These are phyloP conservation scores for Prosapia bicincta DNA, from an alignment of 2,888 invertebrate genomes.

Conservation along the genomic window DNA sequence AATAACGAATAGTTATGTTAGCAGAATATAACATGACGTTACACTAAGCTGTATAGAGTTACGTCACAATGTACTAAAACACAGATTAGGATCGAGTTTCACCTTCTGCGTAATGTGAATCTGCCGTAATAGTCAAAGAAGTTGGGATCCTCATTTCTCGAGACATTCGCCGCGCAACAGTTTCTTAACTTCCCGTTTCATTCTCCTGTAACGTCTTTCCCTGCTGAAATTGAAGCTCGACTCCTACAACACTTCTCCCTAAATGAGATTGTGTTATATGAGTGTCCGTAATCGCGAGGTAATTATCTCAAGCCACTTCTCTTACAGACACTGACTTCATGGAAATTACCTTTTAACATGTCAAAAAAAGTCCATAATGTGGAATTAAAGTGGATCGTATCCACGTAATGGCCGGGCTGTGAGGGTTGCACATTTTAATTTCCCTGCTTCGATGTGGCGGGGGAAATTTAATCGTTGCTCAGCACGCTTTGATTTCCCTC, in stretches of 20 bases:
- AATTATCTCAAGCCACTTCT: neutral
- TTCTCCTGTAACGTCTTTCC: neutral
- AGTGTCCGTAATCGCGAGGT: neutral
- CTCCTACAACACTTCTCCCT: neutral
- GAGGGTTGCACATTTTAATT: constrained; percentile 2
- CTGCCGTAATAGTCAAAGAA: too few species aligned
- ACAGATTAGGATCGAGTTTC: too few species aligned
- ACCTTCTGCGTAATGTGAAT: too few species aligned
- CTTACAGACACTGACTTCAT: neutral
- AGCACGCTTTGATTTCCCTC: constrained; percentile 2
- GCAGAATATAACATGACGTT: too few species aligned
- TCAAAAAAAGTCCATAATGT: neutral
- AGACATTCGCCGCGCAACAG: neutral
- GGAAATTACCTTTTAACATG: neutral
- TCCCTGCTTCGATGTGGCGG: neutral
- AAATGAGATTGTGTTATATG: neutral
- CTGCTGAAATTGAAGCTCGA: neutral
- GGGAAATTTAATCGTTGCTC: neutral
- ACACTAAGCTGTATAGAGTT: too few species aligned
- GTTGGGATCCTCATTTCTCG: too few species aligned
- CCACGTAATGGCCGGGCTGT: neutral
- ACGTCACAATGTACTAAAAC: too few species aligned
- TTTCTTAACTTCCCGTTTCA: neutral
- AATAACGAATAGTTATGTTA: too few species aligned
- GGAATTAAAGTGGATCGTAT: neutral